A percentile compares a stretch with the other conserved stretches of the same genome.
Conservation (phyloP, 1,140 invertebrate species). For the Augochlora pura region DNA sequence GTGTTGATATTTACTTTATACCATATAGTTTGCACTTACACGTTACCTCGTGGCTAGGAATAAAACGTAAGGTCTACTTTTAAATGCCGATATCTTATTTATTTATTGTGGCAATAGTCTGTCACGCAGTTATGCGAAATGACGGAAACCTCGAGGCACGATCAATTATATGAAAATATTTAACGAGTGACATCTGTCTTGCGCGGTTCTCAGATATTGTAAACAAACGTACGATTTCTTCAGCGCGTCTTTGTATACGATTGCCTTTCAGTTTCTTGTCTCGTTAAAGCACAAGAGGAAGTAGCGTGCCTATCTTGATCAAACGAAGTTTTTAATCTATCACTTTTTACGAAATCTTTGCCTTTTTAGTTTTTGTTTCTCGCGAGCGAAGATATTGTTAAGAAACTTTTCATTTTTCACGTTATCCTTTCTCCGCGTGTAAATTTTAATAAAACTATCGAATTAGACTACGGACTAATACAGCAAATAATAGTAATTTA, state of each 20-base stretch:
- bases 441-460: too few relatives aligned
- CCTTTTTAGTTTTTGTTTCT: too few relatives aligned
- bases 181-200: constrained; percentile 15
- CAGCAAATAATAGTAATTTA: too few relatives aligned
- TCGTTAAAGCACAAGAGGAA: not conserved
- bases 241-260: not conserved
- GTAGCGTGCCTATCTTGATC: not conserved
- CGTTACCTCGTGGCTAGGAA: not conserved
- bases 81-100: not conserved
- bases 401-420: too few relatives aligned
- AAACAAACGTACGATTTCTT: constrained; percentile 12
- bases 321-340: not conserved
- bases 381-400: too few relatives aligned
- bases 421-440: too few relatives aligned
- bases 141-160: not conserved
- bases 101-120: not conserved
- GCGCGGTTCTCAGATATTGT: not conserved
- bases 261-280: not conserved
- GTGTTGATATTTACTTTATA: not conserved
- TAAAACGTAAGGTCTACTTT: not conserved
- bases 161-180: constrained; percentile 16
- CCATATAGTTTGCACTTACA: not conserved
- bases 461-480: too few relatives aligned
- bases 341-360: constrained; percentile 11
- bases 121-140: not conserved